These are phyloP conservation scores for Osmerus eperlanus DNA, from an alignment of 2,113 vertebrate genomes.

Conservation along the genomic window DNA sequence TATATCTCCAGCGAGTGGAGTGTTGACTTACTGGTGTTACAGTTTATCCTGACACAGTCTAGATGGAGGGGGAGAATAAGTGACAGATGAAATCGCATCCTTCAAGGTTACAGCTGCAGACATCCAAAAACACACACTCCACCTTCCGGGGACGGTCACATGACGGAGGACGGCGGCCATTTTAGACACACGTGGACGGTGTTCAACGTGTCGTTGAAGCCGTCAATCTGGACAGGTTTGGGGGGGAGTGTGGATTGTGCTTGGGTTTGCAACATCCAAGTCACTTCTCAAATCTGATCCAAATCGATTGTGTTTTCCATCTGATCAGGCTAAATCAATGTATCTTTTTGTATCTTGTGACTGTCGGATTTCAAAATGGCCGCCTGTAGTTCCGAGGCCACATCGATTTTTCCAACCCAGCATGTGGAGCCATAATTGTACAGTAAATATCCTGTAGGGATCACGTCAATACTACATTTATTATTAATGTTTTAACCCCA, in stretches of 20 bases:
- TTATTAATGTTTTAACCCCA: not conserved
- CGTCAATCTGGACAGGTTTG: not conserved
- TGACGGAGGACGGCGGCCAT: slow-evolving; percentile 89
- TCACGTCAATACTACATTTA: slow-evolving; percentile 12
- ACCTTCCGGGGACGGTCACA: slow-evolving; percentile 99
- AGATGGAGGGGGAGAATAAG: slow-evolving; percentile 99
- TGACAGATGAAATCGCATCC: slow-evolving; percentile 99
- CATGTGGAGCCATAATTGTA: slow-evolving; percentile 52
- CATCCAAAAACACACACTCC: slow-evolving; percentile 95
- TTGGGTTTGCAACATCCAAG: no score
- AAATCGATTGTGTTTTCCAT: not conserved
- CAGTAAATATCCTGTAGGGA: not conserved
- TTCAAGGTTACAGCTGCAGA: slow-evolving; percentile 99
- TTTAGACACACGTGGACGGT: slow-evolving; percentile 61
- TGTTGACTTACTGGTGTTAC: slow-evolving; percentile 99
- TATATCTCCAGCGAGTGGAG: slow-evolving; percentile 88
- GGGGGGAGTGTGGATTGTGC: no score
- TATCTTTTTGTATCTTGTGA: not conserved
- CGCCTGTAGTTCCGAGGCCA: slow-evolving; percentile 87
- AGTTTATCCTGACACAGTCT: slow-evolving; percentile 99
- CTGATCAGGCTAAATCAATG: not conserved
- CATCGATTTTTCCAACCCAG: slow-evolving; percentile 84
- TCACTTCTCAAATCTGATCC: not conserved
- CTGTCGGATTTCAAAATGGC: slow-evolving; percentile 77
- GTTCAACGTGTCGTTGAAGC: not conserved